A percentile compares a stretch with the other conserved stretches of the same genome.
Conservation (phyloP, 2,888 invertebrate species). For the Habroteleia sp. region DNA sequence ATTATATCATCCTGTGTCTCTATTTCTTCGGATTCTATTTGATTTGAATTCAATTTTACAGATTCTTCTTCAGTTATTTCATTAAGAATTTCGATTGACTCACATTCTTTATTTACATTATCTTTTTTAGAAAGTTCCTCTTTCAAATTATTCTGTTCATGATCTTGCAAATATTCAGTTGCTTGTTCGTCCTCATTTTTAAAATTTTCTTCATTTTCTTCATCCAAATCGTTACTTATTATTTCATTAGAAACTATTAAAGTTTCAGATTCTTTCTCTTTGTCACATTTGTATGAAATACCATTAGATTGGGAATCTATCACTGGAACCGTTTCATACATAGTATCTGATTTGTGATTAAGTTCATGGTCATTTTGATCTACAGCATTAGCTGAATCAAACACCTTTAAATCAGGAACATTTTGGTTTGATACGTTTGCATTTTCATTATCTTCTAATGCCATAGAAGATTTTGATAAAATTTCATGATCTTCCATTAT, state of each 20-base stretch:
- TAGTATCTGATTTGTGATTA: slow-evolving; percentile 3
- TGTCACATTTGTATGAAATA: slow-evolving; percentile 11
- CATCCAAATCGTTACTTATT: slow-evolving; percentile 21
- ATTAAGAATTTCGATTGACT: slow-evolving; percentile 1
- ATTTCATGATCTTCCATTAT: slow-evolving; percentile 39
- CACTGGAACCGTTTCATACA: background rate
- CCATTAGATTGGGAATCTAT: slow-evolving; percentile 25
- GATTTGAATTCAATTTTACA: slow-evolving; percentile 3
- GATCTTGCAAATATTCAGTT: slow-evolving; percentile 20
- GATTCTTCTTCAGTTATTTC: slow-evolving; percentile 15
- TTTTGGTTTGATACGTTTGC: background rate
- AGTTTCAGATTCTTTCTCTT: background rate
- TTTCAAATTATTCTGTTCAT: slow-evolving; percentile 2
- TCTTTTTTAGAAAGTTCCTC: background rate
- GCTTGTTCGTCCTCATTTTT: slow-evolving; percentile 14
- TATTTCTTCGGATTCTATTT: slow-evolving; percentile 2
- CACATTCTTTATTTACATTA: background rate
- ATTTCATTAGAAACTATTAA: slow-evolving; percentile 13
- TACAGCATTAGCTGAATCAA: slow-evolving; percentile 6
- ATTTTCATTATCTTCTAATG: slow-evolving; percentile 7
- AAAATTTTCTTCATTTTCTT: slow-evolving; percentile 7
- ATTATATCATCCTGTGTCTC: background rate
- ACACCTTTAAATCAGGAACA: slow-evolving; percentile 15
- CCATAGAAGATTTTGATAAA: slow-evolving; percentile 9
- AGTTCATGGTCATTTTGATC: slow-evolving; percentile 4